phyloP scores from a whole-genome alignment of 2,888 invertebrate species.

The Oligia latruncula region DNA sequence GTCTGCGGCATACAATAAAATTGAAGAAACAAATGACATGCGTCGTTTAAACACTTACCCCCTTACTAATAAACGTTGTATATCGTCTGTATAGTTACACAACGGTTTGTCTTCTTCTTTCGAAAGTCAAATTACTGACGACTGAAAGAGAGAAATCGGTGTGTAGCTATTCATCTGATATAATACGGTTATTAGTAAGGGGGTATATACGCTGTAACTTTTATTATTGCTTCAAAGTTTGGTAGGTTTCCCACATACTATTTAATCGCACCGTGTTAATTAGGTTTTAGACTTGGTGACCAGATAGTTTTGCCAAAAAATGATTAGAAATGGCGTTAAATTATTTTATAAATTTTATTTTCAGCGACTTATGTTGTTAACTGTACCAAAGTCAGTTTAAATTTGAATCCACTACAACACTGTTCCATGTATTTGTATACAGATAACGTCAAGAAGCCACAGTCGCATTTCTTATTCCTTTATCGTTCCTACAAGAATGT shows the following conservation, averaged over 20 bases:
- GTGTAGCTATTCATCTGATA: too few relatives aligned
- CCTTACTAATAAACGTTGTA: too few relatives aligned
- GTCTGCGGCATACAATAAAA: not conserved
- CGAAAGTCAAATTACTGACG: too few relatives aligned
- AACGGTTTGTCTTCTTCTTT: too few relatives aligned
- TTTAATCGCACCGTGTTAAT: not conserved
- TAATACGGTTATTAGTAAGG: too few relatives aligned
- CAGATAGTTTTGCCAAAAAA: not conserved
- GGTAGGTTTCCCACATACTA: not conserved
- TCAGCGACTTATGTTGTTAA: not conserved
- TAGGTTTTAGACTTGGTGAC: not conserved
- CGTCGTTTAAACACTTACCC: not conserved
- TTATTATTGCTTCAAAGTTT: not conserved
- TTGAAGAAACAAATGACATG: not conserved
- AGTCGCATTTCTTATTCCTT: not conserved
- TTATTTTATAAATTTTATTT: not conserved
- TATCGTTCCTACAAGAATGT: not conserved
- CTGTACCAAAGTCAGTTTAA: not conserved
- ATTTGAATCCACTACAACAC: not conserved
- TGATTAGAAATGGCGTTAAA: not conserved
- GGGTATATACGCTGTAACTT: not conserved
- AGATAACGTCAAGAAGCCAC: not conserved
- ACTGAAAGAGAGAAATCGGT: too few relatives aligned
- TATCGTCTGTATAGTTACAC: too few relatives aligned
- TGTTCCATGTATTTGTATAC: not conserved